Conservation (phyloP, 2,888 invertebrate species). For the Drosophila limbata region DNA sequence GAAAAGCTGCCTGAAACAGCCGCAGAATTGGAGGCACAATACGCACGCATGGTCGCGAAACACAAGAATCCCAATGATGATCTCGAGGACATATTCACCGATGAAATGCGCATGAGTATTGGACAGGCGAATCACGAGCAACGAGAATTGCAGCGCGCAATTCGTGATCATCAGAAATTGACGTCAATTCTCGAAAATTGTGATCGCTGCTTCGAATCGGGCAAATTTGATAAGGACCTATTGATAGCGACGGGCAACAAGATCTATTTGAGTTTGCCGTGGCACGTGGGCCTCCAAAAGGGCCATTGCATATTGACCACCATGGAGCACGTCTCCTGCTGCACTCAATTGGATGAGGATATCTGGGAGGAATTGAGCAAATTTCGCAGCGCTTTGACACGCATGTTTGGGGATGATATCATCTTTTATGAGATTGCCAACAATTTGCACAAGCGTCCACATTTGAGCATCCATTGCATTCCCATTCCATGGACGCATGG, state of each 20-base stretch:
- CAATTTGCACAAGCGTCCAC: slow-evolving; percentile 90
- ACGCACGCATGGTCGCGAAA: slow-evolving; percentile 90
- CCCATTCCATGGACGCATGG: slow-evolving; percentile 89
- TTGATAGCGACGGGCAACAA: slow-evolving; percentile 89
- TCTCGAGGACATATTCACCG: slow-evolving; percentile 94
- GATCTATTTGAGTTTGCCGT: slow-evolving; percentile 94
- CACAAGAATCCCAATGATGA: slow-evolving; percentile 89
- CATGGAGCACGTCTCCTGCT: slow-evolving; percentile 91
- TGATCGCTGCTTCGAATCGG: slow-evolving; percentile 92
- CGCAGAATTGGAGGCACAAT: slow-evolving; percentile 92
- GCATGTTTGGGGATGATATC: slow-evolving; percentile 92
- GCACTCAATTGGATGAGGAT: slow-evolving; percentile 96
- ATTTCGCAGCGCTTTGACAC: slow-evolving; percentile 91
- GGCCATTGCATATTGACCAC: slow-evolving; percentile 96
- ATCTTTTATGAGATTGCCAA: slow-evolving; percentile 96
- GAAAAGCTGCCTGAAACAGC: slow-evolving; percentile 91
- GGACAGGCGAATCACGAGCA: slow-evolving; percentile 88
- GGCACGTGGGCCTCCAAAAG: slow-evolving; percentile 91
- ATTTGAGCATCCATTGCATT: slow-evolving; percentile 95
- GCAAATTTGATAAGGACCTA: slow-evolving; percentile 87
- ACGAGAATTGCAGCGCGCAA: slow-evolving; percentile 88
- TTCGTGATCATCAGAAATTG: slow-evolving; percentile 90
- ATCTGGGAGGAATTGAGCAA: slow-evolving; percentile 94
- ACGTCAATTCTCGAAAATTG: slow-evolving; percentile 92
- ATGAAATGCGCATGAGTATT: slow-evolving; percentile 90